phyloP scores from a whole-genome alignment of 1,140 invertebrate species.

The Diorhabda sublineata region DNA sequence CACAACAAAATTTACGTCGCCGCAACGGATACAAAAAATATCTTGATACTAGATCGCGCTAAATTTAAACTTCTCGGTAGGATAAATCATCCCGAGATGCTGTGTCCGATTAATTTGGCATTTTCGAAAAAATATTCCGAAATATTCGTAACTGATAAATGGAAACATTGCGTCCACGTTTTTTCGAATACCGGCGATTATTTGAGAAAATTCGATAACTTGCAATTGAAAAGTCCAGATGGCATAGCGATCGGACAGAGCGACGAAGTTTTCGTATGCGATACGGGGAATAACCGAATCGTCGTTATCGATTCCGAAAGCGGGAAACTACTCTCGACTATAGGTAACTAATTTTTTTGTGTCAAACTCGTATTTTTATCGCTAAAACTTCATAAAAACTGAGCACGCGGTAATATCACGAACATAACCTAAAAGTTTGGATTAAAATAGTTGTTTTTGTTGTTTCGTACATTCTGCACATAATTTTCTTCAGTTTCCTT shows the following conservation, averaged over 20 bases:
- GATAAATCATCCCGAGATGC: slow-evolving; percentile 54
- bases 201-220: slow-evolving; percentile 53
- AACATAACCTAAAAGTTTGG: no score
- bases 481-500: no score
- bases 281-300: slow-evolving; percentile 70
- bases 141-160: slow-evolving; percentile 65
- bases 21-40: slow-evolving; percentile 32
- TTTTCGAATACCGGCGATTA: slow-evolving; percentile 62
- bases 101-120: slow-evolving; percentile 64
- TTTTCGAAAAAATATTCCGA: slow-evolving; percentile 58
- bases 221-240: slow-evolving; percentile 66
- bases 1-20: slow-evolving; percentile 56
- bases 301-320: slow-evolving; percentile 51
- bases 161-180: slow-evolving; percentile 72
- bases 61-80: slow-evolving; percentile 52
- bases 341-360: background rate
- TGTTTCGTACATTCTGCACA: no score
- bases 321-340: slow-evolving; percentile 38
- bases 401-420: no score
- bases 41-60: slow-evolving; percentile 49
- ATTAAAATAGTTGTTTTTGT: no score
- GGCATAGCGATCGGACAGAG: slow-evolving; percentile 60
- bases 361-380: no score
- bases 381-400: no score
- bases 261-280: slow-evolving; percentile 60